These are phyloP conservation scores for Caenorhabditis briggsae DNA, from an alignment of 1,140 invertebrate genomes.

Conservation along the genomic window DNA sequence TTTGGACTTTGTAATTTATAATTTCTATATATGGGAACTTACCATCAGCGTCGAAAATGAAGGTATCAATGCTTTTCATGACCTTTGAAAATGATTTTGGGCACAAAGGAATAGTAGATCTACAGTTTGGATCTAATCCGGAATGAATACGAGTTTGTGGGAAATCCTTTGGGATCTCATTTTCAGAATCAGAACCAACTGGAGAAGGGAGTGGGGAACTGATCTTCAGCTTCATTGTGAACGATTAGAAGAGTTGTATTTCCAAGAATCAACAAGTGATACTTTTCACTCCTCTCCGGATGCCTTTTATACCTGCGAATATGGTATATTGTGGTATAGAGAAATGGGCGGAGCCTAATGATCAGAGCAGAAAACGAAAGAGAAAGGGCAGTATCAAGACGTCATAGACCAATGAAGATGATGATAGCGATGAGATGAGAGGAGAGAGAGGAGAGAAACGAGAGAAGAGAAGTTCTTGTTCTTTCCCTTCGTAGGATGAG, in stretches of 20 bases:
- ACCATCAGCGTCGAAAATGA: constrained; percentile 77
- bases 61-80: constrained; percentile 73
- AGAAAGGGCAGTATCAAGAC: constrained; percentile 38
- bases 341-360: constrained; percentile 4
- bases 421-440: background rate
- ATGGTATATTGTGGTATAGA: background rate
- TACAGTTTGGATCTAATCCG: constrained; percentile 21
- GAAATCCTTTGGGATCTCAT: constrained; percentile 10
- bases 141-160: constrained; percentile 19
- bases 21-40: constrained; percentile 10
- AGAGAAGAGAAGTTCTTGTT: background rate
- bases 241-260: background rate
- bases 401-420: constrained; percentile 39
- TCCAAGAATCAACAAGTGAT: constrained; percentile 24
- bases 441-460: background rate
- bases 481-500: constrained; percentile 2
- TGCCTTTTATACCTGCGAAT: constrained; percentile 26
- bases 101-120: constrained; percentile 9
- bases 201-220: constrained; percentile 25
- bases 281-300: constrained; percentile 8
- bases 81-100: constrained; percentile 67
- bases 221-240: constrained; percentile 48
- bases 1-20: background rate
- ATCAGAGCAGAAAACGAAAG: constrained; percentile 53
- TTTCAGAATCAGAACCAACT: constrained; percentile 11